Evolutionary conservation across 2,113 vertebrate genomes (phyloP).

Genomic region (Aptenodytes forsteri): DNA sequence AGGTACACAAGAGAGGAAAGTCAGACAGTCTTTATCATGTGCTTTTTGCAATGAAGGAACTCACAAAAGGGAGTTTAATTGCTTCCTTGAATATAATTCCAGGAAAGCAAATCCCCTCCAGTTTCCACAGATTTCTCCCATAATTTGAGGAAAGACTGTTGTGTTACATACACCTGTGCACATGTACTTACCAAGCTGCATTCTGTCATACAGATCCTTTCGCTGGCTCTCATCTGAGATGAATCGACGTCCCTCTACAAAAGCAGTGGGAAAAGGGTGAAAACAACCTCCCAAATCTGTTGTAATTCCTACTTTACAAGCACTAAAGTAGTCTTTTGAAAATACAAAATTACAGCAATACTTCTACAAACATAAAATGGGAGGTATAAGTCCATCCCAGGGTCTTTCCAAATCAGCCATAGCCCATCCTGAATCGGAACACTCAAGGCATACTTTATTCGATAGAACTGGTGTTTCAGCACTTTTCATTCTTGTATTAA

Average conservation of each 20-base stretch:
- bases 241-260: constrained; percentile 89
- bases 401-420: background rate
- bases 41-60: background rate
- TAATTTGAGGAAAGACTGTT: background rate
- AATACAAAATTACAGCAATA: background rate
- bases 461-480: background rate
- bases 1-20: background rate
- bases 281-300: background rate
- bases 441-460: background rate
- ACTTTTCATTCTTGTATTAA: background rate
- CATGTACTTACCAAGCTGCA: constrained; percentile 80
- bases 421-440: background rate
- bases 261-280: background rate
- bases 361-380: background rate
- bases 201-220: constrained; percentile 81
- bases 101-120: background rate
- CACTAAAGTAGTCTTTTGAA: background rate
- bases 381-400: background rate
- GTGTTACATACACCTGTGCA: background rate
- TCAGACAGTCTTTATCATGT: background rate
- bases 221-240: constrained; percentile 83
- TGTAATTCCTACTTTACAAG: background rate
- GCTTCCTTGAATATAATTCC: background rate
- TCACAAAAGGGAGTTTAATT: background rate
- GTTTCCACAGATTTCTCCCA: background rate